phyloP scores from a whole-genome alignment of 37 sponge, comb jelly and placozoan species.

The Halichondria panicea region DNA sequence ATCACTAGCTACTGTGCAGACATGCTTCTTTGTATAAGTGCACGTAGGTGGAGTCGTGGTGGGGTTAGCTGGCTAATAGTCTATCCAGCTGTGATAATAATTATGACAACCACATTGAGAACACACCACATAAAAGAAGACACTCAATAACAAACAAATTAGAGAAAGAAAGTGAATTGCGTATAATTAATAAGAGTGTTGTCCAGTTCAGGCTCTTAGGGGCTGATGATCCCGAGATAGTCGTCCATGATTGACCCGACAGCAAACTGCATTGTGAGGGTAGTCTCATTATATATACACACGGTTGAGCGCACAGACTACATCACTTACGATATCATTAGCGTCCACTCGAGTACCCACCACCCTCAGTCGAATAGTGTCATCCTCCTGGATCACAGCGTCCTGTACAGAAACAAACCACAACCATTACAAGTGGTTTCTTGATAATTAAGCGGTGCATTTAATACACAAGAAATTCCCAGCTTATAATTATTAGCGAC shows the following conservation, averaged over 20 bases:
- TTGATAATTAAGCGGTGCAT: too few relatives aligned
- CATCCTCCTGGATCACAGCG: conserved; percentile 86
- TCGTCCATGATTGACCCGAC: conserved; percentile 98
- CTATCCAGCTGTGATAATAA: too few relatives aligned
- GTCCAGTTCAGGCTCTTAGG: not conserved
- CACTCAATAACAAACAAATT: too few relatives aligned
- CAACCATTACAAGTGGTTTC: too few relatives aligned
- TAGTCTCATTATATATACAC: not conserved
- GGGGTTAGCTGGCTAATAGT: not conserved
- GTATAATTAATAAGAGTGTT: too few relatives aligned
- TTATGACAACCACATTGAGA: too few relatives aligned
- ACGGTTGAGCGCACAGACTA: not conserved
- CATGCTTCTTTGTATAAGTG: not conserved
- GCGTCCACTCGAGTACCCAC: conserved; percentile 97
- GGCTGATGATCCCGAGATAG: conserved; percentile 73
- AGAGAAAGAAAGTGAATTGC: too few relatives aligned
- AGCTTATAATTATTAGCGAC: too few relatives aligned
- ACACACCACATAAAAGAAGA: too few relatives aligned
- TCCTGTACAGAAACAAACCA: too few relatives aligned
- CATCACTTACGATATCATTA: conserved; percentile 87
- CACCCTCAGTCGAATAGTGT: conserved; percentile 84
- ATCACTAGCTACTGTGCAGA: not conserved
- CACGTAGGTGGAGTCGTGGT: not conserved
- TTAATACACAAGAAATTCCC: too few relatives aligned
- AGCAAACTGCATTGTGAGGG: conserved; percentile 74